Evolutionary conservation across 2,888 invertebrate genomes (phyloP).

Genomic region (Gibbula magus): DNA sequence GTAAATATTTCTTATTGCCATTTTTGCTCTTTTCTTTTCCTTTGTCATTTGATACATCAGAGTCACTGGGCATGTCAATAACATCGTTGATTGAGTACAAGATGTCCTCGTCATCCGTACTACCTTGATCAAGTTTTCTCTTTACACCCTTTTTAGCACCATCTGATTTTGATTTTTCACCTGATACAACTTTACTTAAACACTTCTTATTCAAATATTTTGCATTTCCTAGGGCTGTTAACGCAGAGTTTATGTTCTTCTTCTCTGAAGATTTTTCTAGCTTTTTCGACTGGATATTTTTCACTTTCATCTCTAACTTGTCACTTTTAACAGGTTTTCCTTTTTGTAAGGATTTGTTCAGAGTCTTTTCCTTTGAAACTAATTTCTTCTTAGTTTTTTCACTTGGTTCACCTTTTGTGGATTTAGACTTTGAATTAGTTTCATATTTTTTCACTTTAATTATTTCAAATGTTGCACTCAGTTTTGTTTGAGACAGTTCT

Average conservation of each 20-base stretch:
- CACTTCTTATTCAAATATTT: background rate
- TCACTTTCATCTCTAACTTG: background rate
- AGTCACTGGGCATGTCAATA: background rate
- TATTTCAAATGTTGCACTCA: background rate
- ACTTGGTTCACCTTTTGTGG: background rate
- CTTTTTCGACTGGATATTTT: background rate
- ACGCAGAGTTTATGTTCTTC: too few relatives aligned
- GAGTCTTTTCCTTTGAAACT: background rate
- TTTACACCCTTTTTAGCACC: constrained; percentile 15
- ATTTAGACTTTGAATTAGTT: background rate
- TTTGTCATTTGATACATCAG: background rate
- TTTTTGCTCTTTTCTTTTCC: background rate
- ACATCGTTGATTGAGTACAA: constrained; percentile 51
- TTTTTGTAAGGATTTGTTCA: background rate
- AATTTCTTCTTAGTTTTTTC: background rate
- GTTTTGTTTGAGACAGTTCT: background rate
- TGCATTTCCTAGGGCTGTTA: background rate
- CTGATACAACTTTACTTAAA: background rate
- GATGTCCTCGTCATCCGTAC: constrained; percentile 53
- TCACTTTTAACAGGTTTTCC: background rate
- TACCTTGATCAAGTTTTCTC: background rate
- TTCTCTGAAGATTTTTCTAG: too few relatives aligned
- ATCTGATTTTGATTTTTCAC: constrained; percentile 1
- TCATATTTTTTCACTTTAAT: background rate
- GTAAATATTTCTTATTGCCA: background rate